Conservation (phyloP, 2,113 vertebrate species). For the Toxotes chatareus region DNA sequence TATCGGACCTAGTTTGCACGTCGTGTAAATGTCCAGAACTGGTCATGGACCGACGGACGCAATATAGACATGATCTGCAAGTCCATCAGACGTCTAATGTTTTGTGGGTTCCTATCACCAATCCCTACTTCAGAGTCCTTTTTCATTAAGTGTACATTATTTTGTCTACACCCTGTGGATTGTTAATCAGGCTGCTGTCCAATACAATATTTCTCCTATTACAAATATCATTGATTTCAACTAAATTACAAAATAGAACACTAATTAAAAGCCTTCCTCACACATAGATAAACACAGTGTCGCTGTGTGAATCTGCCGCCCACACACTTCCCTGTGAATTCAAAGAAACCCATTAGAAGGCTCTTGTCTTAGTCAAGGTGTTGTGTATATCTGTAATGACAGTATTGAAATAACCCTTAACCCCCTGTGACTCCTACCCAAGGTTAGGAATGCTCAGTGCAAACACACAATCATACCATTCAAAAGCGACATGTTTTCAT, state of each 20-base stretch:
- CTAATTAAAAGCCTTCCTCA: slow-evolving; percentile 24
- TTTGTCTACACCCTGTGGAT: slow-evolving; percentile 11
- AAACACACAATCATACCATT: slow-evolving; percentile 66
- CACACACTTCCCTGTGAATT: slow-evolving; percentile 29
- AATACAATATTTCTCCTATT: slow-evolving; percentile 10
- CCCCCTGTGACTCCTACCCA: slow-evolving; percentile 2
- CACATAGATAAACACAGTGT: not conserved
- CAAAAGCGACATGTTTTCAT: slow-evolving; percentile 51
- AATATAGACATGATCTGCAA: too few species aligned
- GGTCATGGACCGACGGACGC: too few species aligned
- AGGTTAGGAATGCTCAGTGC: slow-evolving; percentile 55
- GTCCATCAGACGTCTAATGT: too few species aligned
- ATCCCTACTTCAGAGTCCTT: not conserved
- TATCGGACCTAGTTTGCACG: too few species aligned
- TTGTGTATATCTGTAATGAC: slow-evolving; percentile 28
- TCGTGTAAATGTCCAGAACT: too few species aligned
- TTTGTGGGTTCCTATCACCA: not conserved
- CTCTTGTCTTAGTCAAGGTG: slow-evolving; percentile 32
- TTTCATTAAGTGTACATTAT: not conserved
- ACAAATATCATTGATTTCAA: slow-evolving; percentile 44
- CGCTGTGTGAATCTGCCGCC: slow-evolving; percentile 21
- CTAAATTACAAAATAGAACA: slow-evolving; percentile 6
- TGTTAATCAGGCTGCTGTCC: slow-evolving; percentile 22
- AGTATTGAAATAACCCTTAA: slow-evolving; percentile 60
- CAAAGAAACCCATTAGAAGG: slow-evolving; percentile 26